A percentile compares a stretch with the other conserved stretches of the same genome.
Evolutionary conservation across 2,797 vertebrate species (phyloP).

Genomic region (Enteromius unitaeniatus): DNA sequence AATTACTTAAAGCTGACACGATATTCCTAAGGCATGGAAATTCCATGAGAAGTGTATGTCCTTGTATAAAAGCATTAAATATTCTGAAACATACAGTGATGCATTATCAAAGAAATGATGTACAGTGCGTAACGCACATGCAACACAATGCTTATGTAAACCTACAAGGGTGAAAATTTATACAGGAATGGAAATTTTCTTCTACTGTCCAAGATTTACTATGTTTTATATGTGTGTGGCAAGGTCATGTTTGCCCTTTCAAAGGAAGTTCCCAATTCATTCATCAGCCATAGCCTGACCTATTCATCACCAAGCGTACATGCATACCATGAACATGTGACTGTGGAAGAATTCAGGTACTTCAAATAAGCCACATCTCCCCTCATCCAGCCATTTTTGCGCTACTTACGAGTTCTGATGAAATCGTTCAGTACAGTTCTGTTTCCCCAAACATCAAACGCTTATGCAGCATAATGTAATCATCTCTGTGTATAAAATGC

Average conservation of each 20-base stretch:
- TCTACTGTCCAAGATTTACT: constrained; percentile 5
- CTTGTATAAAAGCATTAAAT: constrained; percentile 17
- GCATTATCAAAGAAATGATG: constrained; percentile 6
- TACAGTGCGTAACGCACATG: neutral
- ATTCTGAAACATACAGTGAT: constrained; percentile 16
- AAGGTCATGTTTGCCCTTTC: constrained; percentile 47
- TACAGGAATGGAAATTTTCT: constrained; percentile 3
- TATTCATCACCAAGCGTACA: constrained; percentile 31
- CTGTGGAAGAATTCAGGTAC: constrained; percentile 18
- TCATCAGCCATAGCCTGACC: constrained; percentile 16
- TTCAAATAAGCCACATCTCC: constrained; percentile 10
- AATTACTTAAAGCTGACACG: neutral
- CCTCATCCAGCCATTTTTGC: constrained; percentile 17
- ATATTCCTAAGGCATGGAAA: neutral
- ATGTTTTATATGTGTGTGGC: constrained; percentile 2
- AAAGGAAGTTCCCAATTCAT: constrained; percentile 45
- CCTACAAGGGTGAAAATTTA: neutral
- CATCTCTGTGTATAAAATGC: constrained; percentile 35
- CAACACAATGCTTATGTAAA: constrained; percentile 22
- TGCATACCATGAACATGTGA: constrained; percentile 27
- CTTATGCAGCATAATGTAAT: constrained; percentile 43
- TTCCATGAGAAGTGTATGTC: neutral
- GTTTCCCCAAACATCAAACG: constrained; percentile 31
- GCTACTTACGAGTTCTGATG: constrained; percentile 21
- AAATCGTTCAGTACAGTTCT: constrained; percentile 23